Base-by-base conservation (phyloP, 2,797 vertebrate genomes). In the Schizopygopsis pylzovi region DNA sequence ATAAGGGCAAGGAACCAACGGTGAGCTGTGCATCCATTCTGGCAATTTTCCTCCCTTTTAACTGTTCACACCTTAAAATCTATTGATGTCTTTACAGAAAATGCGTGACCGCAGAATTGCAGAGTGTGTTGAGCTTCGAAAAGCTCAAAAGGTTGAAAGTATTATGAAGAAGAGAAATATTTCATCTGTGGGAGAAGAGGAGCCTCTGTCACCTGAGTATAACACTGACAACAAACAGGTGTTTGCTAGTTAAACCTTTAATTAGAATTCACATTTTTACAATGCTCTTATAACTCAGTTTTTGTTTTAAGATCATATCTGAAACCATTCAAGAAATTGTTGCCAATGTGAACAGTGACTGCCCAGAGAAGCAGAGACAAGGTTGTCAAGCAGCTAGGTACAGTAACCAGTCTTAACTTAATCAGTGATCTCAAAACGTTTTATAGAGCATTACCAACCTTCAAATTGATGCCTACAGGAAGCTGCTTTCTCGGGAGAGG, bases 341-440 rank as follows among this genome's bases (percentile, higher is more conserved):
- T 22, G 39, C 86, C 76, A 93, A 92, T 0, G 90, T 98, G 76
- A 95, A 94, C 56, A 91, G 93, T 3, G 92, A 92, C 1, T 82
- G 94, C 79, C 88, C 76, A 0, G 87, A 92, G 39, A 59, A 92
- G 3, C 95, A 96, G 89, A 93, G 95, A 49, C 90, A 93, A 52
- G 97, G 97, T 1, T 96, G 97, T 10, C 96, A 96, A 89, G 94
- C 95, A 37, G 90, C 95, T 91, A 97, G 98, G 98, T 98, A 91
- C 9, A 43, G 87, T 94, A 89, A 87, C 33, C 92, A 47, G 59
- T 96, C 75, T 4, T 0, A 47, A 83, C 39, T 15, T 71, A 0
- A 78, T 16, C 8, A 22, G 1, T 63, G 3, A 37, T 47, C 5
- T 25, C 9, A 12, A 22, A 25, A 75, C 8, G 7, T 54, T 4